Percentiles rank a stretch among this genome's conserved stretches.
Conservation (phyloP, 2,888 invertebrate genomes). For the Drosophila lacicola region DNA sequence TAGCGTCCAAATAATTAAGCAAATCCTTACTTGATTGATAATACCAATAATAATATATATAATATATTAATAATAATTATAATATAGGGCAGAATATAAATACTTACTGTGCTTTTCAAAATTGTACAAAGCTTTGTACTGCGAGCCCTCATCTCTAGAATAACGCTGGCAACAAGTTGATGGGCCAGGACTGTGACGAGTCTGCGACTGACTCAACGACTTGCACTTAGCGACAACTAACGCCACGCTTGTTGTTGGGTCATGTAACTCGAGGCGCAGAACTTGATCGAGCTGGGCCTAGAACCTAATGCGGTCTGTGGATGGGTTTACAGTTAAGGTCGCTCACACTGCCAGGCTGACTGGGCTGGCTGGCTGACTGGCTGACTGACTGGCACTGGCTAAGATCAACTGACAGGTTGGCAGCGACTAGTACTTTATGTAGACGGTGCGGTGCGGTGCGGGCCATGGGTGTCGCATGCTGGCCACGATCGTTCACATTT, state of each 20-base stretch:
- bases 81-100: too few relatives aligned
- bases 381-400: constrained; percentile 45
- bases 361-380: constrained; percentile 1
- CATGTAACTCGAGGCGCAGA: constrained; percentile 70
- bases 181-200: constrained; percentile 43
- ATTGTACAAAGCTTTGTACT: too few relatives aligned
- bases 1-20: too few relatives aligned
- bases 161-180: constrained; percentile 64
- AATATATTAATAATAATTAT: too few relatives aligned
- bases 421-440: constrained; percentile 16
- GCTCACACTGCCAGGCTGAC: constrained; percentile 48
- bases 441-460: constrained; percentile 8
- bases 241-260: constrained; percentile 64
- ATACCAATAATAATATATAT: too few relatives aligned
- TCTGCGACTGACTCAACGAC: constrained; percentile 50
- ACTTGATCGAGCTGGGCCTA: constrained; percentile 53
- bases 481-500: constrained; percentile 68
- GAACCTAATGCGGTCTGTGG: constrained; percentile 68
- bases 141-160: constrained; percentile 41
- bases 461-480: constrained; percentile 66
- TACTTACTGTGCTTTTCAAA: too few relatives aligned
- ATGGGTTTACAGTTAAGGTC: constrained; percentile 81
- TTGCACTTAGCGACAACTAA: constrained; percentile 78
- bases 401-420: constrained; percentile 77
- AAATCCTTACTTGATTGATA: too few relatives aligned